Percentiles rank a stretch among this genome's conserved stretches.
These are phyloP conservation scores for Colinus virginianus DNA, from an alignment of 2,113 vertebrate species.

Conservation along the genomic window DNA sequence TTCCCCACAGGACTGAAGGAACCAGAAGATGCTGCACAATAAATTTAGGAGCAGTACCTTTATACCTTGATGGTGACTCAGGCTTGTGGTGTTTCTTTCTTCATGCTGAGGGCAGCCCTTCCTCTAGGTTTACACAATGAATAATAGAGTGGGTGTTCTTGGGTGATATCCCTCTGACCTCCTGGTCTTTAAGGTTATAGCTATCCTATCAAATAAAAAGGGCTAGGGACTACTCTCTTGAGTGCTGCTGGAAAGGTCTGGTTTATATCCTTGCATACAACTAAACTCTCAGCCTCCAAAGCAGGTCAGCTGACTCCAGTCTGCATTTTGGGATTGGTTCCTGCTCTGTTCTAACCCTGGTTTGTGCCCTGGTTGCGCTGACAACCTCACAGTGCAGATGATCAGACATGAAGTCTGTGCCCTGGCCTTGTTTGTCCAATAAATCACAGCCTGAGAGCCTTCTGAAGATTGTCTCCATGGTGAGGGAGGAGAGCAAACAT, in stretches of 20 bases:
- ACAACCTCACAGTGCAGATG: background rate
- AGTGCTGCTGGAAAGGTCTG: background rate
- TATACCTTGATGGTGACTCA: background rate
- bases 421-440: background rate
- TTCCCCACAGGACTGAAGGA: background rate
- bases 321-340: background rate
- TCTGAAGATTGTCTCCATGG: background rate
- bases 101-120: background rate
- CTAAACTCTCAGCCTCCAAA: background rate
- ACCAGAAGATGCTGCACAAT: background rate
- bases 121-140: constrained; percentile 4
- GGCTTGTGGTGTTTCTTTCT: background rate
- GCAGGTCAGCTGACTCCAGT: background rate
- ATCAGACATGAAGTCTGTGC: background rate
- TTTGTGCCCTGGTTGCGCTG: background rate
- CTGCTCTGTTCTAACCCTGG: background rate
- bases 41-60: background rate
- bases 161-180: background rate
- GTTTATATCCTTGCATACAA: background rate
- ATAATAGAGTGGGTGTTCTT: background rate
- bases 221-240: background rate
- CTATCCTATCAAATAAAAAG: background rate
- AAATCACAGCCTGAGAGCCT: background rate
- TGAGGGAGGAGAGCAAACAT: background rate
- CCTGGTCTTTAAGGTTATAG: background rate